Conservation (phyloP, 2,113 vertebrate species). For the Cephalopterus ornatus region DNA sequence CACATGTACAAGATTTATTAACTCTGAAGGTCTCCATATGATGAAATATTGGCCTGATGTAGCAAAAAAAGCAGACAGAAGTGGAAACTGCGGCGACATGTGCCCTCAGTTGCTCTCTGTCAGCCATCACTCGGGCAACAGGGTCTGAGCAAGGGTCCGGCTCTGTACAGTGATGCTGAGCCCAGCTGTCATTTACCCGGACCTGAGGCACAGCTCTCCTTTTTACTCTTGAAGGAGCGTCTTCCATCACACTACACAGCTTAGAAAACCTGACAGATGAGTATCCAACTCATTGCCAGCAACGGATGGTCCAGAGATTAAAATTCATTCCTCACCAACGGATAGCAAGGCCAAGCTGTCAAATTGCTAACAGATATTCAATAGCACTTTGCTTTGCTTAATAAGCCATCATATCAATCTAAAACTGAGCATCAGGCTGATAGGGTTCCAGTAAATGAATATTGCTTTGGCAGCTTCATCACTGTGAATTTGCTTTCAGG, state of each 20-base stretch:
- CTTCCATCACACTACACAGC: neutral
- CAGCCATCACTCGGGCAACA: neutral
- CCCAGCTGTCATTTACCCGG: neutral
- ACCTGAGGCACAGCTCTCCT: neutral
- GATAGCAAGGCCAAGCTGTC: neutral
- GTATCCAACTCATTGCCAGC: neutral
- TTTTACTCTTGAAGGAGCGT: neutral
- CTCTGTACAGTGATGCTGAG: neutral
- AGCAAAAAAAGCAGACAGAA: neutral
- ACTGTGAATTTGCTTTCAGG: neutral
- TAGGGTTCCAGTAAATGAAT: conserved; percentile 45
- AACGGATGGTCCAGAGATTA: neutral
- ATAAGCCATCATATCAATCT: conserved; percentile 52
- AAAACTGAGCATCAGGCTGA: conserved; percentile 32
- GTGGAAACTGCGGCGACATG: neutral
- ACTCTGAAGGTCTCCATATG: neutral
- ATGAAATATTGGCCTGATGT: neutral
- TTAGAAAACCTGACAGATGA: conserved; percentile 8
- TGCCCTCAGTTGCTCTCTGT: neutral
- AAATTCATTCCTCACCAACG: conserved; percentile 14
- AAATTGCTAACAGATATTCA: conserved; percentile 43
- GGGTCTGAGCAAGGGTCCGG: neutral
- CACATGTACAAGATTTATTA: neutral
- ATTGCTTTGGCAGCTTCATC: conserved; percentile 35
- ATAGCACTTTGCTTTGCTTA: conserved; percentile 48